These are phyloP conservation scores for Jaculus jaculus DNA, from an alignment of 2,113 vertebrate genomes.

Conservation along the genomic window DNA sequence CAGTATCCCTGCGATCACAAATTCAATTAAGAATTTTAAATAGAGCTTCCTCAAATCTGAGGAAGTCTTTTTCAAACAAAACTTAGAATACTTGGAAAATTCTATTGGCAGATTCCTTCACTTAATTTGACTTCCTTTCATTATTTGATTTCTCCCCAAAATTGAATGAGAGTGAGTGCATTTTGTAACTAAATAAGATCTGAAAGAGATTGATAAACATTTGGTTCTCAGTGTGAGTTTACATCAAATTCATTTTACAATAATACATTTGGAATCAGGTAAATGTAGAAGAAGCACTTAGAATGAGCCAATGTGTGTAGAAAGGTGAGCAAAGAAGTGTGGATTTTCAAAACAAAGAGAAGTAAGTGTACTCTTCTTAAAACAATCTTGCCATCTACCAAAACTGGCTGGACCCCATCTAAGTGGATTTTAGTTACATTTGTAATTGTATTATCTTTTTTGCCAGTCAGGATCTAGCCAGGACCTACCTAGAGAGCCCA, in stretches of 20 bases:
- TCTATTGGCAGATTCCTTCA: neutral
- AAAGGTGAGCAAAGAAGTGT: neutral
- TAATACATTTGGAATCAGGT: neutral
- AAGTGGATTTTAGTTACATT: neutral
- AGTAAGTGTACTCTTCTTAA: neutral
- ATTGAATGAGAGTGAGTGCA: neutral
- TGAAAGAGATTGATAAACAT: neutral
- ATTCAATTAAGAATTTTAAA: neutral
- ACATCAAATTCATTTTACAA: neutral
- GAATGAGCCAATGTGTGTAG: neutral
- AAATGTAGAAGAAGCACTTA: neutral
- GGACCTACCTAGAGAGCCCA: neutral
- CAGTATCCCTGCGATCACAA: neutral
- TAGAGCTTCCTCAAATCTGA: neutral
- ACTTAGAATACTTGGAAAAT: neutral
- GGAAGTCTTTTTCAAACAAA: neutral
- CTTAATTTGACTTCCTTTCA: neutral
- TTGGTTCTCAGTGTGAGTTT: neutral
- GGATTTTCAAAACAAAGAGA: neutral
- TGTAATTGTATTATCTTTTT: neutral
- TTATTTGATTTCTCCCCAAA: neutral
- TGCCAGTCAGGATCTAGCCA: neutral
- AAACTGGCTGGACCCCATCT: neutral
- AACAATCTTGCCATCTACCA: neutral
- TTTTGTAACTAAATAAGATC: slow-evolving; percentile 2